These are phyloP conservation scores for Drosophila nr. medialis DNA, from an alignment of 2,888 invertebrate genomes.

Conservation along the genomic window DNA sequence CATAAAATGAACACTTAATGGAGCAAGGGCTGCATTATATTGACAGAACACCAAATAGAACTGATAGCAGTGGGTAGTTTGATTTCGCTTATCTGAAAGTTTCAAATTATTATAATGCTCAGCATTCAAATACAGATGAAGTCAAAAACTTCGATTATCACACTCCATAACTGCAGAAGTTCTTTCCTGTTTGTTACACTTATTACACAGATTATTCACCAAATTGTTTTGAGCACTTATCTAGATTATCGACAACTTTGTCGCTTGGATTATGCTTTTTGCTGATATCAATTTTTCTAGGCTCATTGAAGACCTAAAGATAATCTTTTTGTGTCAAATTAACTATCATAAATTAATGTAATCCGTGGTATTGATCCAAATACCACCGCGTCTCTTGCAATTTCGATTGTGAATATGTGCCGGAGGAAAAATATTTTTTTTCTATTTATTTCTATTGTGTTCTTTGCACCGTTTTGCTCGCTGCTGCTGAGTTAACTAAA, in stretches of 20 bases:
- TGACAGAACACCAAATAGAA: neutral
- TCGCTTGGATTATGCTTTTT: neutral
- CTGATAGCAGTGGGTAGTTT: neutral
- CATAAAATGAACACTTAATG: conserved; percentile 63
- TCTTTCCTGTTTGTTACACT: neutral
- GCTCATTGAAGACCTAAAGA: neutral
- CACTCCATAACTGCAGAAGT: neutral
- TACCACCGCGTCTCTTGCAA: neutral
- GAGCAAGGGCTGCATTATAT: conserved; percentile 38
- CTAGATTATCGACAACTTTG: neutral
- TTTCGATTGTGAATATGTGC: neutral
- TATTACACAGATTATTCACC: neutral
- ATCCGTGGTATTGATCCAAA: neutral
- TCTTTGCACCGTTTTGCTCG: neutral
- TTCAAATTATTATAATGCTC: neutral
- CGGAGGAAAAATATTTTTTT: neutral
- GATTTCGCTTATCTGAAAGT: neutral
- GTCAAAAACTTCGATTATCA: neutral
- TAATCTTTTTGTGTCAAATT: neutral
- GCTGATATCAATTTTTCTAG: neutral
- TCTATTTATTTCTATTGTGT: too few relatives aligned
- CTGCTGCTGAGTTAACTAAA: conserved; percentile 4
- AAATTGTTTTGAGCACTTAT: neutral
- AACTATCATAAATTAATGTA: neutral
- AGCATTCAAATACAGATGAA: neutral